These are phyloP conservation scores for Clistopyga incitator DNA, from an alignment of 2,888 invertebrate genomes.

Conservation along the genomic window DNA sequence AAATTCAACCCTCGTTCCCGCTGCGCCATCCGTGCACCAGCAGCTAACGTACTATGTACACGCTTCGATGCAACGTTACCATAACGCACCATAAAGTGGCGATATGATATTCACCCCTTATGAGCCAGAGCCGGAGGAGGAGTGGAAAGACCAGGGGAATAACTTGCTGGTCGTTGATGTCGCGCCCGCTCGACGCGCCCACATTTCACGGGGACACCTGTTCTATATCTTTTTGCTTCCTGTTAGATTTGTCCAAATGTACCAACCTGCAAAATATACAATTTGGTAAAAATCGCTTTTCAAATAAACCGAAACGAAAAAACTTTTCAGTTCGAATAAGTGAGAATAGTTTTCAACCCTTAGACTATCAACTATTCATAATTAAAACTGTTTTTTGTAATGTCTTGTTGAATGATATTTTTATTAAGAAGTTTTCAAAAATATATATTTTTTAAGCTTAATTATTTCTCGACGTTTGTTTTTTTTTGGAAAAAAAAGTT, in stretches of 20 bases:
- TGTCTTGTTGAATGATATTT: too few relatives aligned
- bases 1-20: slow-evolving; percentile 46
- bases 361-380: too few relatives aligned
- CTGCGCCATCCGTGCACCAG: slow-evolving; percentile 47
- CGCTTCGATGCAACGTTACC: slow-evolving; percentile 67
- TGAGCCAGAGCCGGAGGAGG: slow-evolving; percentile 48
- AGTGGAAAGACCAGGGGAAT: slow-evolving; percentile 12
- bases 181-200: slow-evolving; percentile 69
- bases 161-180: slow-evolving; percentile 49
- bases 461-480: too few relatives aligned
- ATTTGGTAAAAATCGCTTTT: neutral
- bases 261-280: neutral
- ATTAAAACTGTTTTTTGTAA: too few relatives aligned
- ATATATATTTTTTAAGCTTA: too few relatives aligned
- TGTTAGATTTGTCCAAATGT: neutral
- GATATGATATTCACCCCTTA: slow-evolving; percentile 79
- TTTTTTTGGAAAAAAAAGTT: neutral
- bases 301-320: too few relatives aligned
- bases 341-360: too few relatives aligned
- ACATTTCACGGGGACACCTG: slow-evolving; percentile 79
- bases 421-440: too few relatives aligned
- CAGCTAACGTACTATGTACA: slow-evolving; percentile 28
- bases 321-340: too few relatives aligned
- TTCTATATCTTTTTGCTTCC: slow-evolving; percentile 66
- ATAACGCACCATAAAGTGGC: slow-evolving; percentile 79